phyloP scores from a whole-genome alignment of 2,113 vertebrate genomes.

The Cavia aperea region DNA sequence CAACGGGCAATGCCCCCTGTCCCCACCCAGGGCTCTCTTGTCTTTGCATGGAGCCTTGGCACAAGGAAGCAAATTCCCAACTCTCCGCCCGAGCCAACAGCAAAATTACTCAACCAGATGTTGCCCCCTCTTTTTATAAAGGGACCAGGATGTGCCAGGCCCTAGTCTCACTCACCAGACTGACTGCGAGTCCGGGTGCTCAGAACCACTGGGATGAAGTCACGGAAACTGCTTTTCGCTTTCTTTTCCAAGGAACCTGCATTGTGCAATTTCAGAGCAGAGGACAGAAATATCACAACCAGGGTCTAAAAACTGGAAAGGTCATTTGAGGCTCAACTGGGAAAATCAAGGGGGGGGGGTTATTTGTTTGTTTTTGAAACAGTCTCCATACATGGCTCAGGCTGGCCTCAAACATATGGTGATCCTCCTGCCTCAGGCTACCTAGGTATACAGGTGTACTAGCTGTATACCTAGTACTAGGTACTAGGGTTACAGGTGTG shows the following conservation, averaged over 20 bases:
- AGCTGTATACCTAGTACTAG: too few species aligned
- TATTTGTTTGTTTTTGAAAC: not conserved
- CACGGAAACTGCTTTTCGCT: slow-evolving; percentile 83
- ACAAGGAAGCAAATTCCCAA: slow-evolving; percentile 20
- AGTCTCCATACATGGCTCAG: not conserved
- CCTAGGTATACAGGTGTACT: too few species aligned
- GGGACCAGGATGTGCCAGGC: not conserved
- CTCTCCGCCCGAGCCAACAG: not conserved
- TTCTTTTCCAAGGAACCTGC: slow-evolving; percentile 81
- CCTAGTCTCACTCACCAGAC: slow-evolving; percentile 75
- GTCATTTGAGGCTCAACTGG: not conserved
- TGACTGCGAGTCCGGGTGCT: slow-evolving; percentile 83
- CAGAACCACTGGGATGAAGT: slow-evolving; percentile 84
- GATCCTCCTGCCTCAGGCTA: not conserved
- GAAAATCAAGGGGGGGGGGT: slow-evolving; percentile 13
- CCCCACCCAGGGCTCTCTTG: not conserved
- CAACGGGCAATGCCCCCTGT: not conserved
- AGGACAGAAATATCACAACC: slow-evolving; percentile 50
- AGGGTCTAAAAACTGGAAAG: slow-evolving; percentile 33
- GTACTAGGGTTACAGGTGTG: not conserved
- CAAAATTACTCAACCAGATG: not conserved
- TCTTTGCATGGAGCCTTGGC: slow-evolving; percentile 5
- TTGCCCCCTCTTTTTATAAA: slow-evolving; percentile 12
- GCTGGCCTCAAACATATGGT: not conserved
- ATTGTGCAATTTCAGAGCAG: slow-evolving; percentile 23